Evolutionary conservation across 2,888 invertebrate species (phyloP).

Genomic region (Calameuta pallipes): DNA sequence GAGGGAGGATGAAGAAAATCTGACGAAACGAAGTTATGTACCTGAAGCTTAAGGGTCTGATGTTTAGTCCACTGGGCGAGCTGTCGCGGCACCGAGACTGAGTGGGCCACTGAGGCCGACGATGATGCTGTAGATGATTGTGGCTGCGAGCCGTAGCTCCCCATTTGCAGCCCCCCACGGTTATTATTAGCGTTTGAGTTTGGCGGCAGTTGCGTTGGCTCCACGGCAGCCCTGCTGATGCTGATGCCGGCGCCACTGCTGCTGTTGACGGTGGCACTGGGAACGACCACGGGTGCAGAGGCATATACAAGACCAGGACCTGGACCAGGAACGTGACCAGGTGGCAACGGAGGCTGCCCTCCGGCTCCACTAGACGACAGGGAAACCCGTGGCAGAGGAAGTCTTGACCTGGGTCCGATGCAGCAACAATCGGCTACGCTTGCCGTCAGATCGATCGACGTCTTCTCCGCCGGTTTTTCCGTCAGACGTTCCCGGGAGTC

Average conservation of each 20-base stretch:
- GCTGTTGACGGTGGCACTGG: constrained; percentile 25
- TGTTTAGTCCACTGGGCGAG: constrained; percentile 62
- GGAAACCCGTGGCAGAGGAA: constrained; percentile 49
- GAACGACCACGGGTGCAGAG: constrained; percentile 22
- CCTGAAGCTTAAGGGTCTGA: constrained; percentile 61
- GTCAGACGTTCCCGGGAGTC: constrained; percentile 52
- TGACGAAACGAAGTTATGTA: constrained; percentile 19
- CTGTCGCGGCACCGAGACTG: constrained; percentile 54
- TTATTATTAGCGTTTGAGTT: constrained; percentile 60
- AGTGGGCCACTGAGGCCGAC: constrained; percentile 35
- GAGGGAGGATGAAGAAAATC: neutral
- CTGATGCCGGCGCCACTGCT: constrained; percentile 27
- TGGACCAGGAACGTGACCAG: constrained; percentile 16
- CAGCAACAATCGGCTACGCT: constrained; percentile 57
- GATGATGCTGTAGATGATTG: constrained; percentile 32
- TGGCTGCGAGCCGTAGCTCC: constrained; percentile 33
- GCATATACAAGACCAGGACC: constrained; percentile 23
- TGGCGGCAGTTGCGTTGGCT: constrained; percentile 45
- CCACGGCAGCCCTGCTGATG: constrained; percentile 27
- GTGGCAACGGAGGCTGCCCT: constrained; percentile 15
- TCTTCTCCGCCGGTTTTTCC: constrained; percentile 36
- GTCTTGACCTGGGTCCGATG: constrained; percentile 58
- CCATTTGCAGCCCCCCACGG: constrained; percentile 54
- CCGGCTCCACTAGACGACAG: constrained; percentile 25
- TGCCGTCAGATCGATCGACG: constrained; percentile 39